Conservation (phyloP, 2,888 invertebrate genomes). For the Melanostoma mellinum region DNA sequence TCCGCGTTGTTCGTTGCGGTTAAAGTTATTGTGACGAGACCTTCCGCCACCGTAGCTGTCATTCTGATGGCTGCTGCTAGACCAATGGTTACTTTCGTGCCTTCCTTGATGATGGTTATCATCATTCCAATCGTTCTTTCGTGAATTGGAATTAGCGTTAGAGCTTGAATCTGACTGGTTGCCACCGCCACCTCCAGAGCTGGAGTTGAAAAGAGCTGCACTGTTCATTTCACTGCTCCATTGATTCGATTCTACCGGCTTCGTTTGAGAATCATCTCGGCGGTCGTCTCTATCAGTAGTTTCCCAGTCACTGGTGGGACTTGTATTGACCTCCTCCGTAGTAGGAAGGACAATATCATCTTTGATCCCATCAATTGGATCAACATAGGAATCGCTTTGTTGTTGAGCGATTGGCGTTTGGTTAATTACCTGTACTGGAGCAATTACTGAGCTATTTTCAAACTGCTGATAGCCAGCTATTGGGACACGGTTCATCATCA, state of each 20-base stretch:
- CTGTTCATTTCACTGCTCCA: conserved; percentile 80
- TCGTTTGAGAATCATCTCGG: conserved; percentile 55
- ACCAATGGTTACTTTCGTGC: conserved; percentile 75
- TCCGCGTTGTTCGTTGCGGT: conserved; percentile 76
- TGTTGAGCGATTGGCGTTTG: conserved; percentile 43
- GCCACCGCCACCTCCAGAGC: conserved; percentile 72
- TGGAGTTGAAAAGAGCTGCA: conserved; percentile 74
- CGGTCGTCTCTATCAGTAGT: conserved; percentile 54
- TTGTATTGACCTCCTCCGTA: conserved; percentile 51
- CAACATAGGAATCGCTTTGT: conserved; percentile 50
- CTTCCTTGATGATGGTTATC: conserved; percentile 58
- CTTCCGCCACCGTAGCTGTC: conserved; percentile 72
- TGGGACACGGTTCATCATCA: conserved; percentile 66
- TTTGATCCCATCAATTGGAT: conserved; percentile 53
- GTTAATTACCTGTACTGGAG: conserved; percentile 51
- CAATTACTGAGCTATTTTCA: conserved; percentile 40
- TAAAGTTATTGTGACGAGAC: conserved; percentile 72
- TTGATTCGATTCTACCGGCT: conserved; percentile 75
- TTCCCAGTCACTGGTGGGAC: conserved; percentile 59
- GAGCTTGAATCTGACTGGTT: conserved; percentile 74
- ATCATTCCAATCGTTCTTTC: conserved; percentile 70
- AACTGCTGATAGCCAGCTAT: conserved; percentile 60
- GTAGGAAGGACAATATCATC: conserved; percentile 44
- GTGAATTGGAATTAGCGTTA: conserved; percentile 76
- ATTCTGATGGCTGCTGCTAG: conserved; percentile 55